Conservation (phyloP, 2,888 invertebrate species). For the Parnassius smintheus region DNA sequence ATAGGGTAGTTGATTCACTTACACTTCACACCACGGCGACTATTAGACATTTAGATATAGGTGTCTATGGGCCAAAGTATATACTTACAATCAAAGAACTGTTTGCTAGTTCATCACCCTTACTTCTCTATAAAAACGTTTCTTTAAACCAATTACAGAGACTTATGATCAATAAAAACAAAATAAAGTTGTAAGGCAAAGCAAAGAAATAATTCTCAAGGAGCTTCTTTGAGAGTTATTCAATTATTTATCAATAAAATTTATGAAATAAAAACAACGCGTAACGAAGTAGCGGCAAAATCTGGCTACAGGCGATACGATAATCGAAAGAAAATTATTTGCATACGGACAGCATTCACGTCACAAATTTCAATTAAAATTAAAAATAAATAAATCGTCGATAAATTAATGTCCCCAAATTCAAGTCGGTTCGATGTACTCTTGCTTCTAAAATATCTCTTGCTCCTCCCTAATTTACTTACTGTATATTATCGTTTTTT, state of each 20-base stretch:
- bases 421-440: conserved; percentile 18
- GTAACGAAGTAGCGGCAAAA: conserved; percentile 62
- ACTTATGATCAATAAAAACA: too few species aligned
- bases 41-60: too few species aligned
- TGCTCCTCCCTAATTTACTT: conserved; percentile 23
- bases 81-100: too few species aligned
- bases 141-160: too few species aligned
- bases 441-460: conserved; percentile 7
- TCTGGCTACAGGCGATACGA: conserved; percentile 44
- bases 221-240: conserved; percentile 2
- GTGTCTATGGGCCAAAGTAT: too few species aligned
- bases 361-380: conserved; percentile 40
- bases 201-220: not conserved
- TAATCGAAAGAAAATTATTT: conserved; percentile 53
- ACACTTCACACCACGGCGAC: too few species aligned
- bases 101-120: too few species aligned
- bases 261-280: conserved; percentile 35
- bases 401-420: conserved; percentile 27
- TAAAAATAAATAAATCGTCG: conserved; percentile 33
- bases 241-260: conserved; percentile 23
- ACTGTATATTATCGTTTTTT: conserved; percentile 7
- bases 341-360: conserved; percentile 49
- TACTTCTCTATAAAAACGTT: too few species aligned
- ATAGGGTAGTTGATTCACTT: too few species aligned
- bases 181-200: not conserved